Evolutionary conservation across 2,888 invertebrate genomes (phyloP), one percentile per base, ranked within the genome.

Genomic region (Coelopa pilipes): DNA sequence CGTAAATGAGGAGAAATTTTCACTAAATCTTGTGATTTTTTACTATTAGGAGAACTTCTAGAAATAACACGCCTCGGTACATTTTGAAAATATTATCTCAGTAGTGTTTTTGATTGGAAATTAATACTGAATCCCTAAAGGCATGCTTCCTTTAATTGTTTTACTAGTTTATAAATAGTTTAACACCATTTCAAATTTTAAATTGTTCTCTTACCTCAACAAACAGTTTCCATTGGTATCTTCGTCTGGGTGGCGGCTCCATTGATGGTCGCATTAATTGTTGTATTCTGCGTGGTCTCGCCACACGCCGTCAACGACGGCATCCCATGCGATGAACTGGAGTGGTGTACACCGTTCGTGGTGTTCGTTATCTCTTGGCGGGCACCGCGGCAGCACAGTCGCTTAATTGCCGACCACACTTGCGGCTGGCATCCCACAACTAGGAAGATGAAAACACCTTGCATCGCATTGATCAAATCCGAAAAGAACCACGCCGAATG

Each of bases 391-490:
- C 91, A 92, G 89, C 91, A 91, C 78, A 92, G 88, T 74, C 92
- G 88, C 83, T 92, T 92, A 49, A 92, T 88, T 59, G 92, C 92
- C 46, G 92, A 89, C 89, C 93, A 90, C 81, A 93, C 92, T 89
- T 95, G 95, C 74, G 95, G 95, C 89, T 95, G 95, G 87, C 94
- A 95, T 69, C 95, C 96, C 80, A 95, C 94, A 78, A 96, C 95
- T 82, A 94, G 92, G 88, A 96, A 96, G 82, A 96, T 96, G 87
- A 95, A 92, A 72, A 96, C 93, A 78, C 96, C 96, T 87, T 96
- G 96, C 80, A 95, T 89, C 78, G 94, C 93, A 89, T 96, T 96
- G 82, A 96, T 91, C 83, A 95, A 87, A 88, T 96, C 96, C 70
- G 95, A 94, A 78, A 93, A 89, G 88, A 94, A 94, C 95, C 96